Evolutionary conservation across 1,140 invertebrate species (phyloP), one percentile per base, ranked within the genome.

Genomic region (Drosophila malerkotliana): DNA sequence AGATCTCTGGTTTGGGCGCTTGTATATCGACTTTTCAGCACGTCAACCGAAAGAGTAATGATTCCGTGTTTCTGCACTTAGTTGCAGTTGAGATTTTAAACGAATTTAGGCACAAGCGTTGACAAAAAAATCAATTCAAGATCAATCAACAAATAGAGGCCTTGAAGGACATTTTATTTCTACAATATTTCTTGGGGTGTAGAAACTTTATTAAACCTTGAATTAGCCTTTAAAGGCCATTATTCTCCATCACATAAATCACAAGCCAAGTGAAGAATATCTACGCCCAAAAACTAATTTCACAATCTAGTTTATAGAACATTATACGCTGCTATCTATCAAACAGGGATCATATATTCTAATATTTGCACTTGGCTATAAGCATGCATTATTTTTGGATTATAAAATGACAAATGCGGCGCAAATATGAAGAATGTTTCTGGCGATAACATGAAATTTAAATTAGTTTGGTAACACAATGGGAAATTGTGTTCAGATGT

Each of bases 381-480:
- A 21, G 37, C 57, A 72, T 37, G 51, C 49, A 74, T 57, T 75
- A 69, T 49, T 69, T 56, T 18, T 56, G 49, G 72, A 54, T 77
- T 68, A 76, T 32, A 51, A 59, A 67, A 67, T 75, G 72, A 76
- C 45, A 76, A 76, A 75, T 76, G 72, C 28, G 48, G n/a, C 3
- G 15, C 59, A 58, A 21, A 21, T 57, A 64, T 76, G 72, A 48
- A 32, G 56, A 47, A 68, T 57, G 48, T 14, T 39, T 37, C 26
- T 1, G 24, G 66, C 51, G 41, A 76, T 69, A 68, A 61, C 32
- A 57, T 45, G 21, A 54, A 68, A 67, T 59, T 59, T 9, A 55
- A 61, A 76, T 69, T 69, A 61, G 45, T 57, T 60, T 28, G 26
- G 44, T 53, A 24, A 15, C 26, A 24, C 39, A 53, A 14, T 47